Evolutionary conservation across 2,797 vertebrate species (phyloP), one percentile per base, ranked within the genome.

Genomic region (Thripadectes ignobilis): DNA sequence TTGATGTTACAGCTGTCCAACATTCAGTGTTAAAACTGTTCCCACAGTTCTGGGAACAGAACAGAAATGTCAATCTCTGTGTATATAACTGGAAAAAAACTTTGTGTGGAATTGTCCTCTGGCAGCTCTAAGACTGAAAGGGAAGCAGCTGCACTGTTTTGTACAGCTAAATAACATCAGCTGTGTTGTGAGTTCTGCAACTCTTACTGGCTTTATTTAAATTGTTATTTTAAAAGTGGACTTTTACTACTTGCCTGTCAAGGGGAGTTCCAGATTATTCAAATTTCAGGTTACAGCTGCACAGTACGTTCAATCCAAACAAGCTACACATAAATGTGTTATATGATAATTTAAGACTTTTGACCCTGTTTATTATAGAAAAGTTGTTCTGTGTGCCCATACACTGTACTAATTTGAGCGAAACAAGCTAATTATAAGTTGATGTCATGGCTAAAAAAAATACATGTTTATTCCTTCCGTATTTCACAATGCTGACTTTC

Each of bases 371-470:
- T 93, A 67, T 86, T 88, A 93, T 85, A 91, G 95, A 96, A 81
- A 75, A 95, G 46, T 45, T 67, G 34, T 65, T 78, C 73, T 83
- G 5, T 38, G 58, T 14, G 10, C 84, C 68, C 92, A 63, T 92
- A 89, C 39, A n/a, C 87, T 93, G 87, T 51, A 51, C 85, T 59
- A 81, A 74, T 81, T 96, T 59, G 75, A 89, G 92, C 69, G 75
- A 92, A 92, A 85, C 78, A 14, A 81, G 82, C 68, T 93, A 96
- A 96, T 96, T 96, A 96, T 88, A 91, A 96, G 93, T 46, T 94
- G 95, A 97, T 89, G 89, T 94, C 95, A 96, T 69, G 92, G 89
- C 95, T 96, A 96, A 96, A 96, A 96, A 94, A 95, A 91, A 43
- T n/a, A 18, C 73, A 9, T 93, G 92, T 95, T 96, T 96, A 72